Evolutionary conservation across 2,888 invertebrate species (phyloP).

Genomic region (Tetragnatha montana): DNA sequence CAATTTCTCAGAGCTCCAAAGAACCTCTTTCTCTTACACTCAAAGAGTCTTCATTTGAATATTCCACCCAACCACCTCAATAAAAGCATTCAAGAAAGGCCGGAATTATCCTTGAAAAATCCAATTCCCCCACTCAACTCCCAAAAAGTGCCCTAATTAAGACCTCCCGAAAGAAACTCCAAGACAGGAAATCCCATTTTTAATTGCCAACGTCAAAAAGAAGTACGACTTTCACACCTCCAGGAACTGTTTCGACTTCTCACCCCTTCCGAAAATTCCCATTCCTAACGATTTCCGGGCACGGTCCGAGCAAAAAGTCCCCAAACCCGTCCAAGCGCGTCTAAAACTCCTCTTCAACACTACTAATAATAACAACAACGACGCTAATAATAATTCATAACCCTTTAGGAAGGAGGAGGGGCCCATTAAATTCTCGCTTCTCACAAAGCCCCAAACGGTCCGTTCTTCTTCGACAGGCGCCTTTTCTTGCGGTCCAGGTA

Average conservation of each 20-base stretch:
- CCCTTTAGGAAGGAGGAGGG: constrained; percentile 19
- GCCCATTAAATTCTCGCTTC: constrained; percentile 53
- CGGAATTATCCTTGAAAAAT: too few species aligned
- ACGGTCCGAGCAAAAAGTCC: not conserved
- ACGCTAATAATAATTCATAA: not conserved
- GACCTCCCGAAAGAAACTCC: too few species aligned
- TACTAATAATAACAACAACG: not conserved
- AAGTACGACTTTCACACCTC: not conserved
- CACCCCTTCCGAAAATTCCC: not conserved
- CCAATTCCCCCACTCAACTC: too few species aligned
- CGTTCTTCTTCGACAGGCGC: not conserved
- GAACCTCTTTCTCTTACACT: too few species aligned
- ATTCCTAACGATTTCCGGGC: not conserved
- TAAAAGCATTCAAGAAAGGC: too few species aligned
- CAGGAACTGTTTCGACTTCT: not conserved
- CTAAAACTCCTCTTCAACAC: not conserved
- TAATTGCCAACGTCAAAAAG: not conserved
- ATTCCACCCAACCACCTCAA: too few species aligned
- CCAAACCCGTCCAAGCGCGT: constrained; percentile 9
- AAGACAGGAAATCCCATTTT: not conserved
- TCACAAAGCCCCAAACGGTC: constrained; percentile 26
- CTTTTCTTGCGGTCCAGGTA: not conserved
- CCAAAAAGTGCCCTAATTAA: too few species aligned
- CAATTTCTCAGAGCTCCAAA: too few species aligned
- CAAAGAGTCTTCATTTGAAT: too few species aligned